phyloP scores from a whole-genome alignment of 2,113 vertebrate species.

The Xyliphius kryptos region DNA sequence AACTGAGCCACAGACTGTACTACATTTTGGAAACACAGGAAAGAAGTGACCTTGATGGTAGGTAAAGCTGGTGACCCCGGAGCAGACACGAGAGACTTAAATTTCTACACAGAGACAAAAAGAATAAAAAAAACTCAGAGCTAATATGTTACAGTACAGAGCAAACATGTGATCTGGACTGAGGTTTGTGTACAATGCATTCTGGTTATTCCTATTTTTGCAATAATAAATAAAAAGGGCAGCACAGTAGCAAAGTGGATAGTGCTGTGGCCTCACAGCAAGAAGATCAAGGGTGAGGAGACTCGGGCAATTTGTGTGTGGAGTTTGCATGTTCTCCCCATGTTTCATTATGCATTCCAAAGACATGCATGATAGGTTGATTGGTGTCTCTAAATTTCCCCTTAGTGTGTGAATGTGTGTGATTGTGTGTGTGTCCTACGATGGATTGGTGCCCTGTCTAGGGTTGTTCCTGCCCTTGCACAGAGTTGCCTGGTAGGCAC shows the following conservation, averaged over 20 bases:
- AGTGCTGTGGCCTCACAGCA: too few relatives aligned
- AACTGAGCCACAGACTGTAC: slow-evolving; percentile 1
- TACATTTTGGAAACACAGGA: slow-evolving; percentile 5
- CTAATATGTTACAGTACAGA: not conserved
- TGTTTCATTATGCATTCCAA: too few relatives aligned
- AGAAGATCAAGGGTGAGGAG: too few relatives aligned
- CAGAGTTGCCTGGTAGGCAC: not conserved
- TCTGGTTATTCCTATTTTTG: not conserved
- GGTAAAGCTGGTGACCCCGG: slow-evolving; percentile 7
- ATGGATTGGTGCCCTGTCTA: too few relatives aligned
- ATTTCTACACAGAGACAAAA: slow-evolving; percentile 4
- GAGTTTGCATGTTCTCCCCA: too few relatives aligned
- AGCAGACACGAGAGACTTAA: not conserved
- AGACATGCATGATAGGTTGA: too few relatives aligned
- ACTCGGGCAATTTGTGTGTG: too few relatives aligned
- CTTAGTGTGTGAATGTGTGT: too few relatives aligned
- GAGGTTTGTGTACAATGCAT: not conserved
- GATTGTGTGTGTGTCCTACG: too few relatives aligned
- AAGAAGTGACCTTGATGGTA: not conserved
- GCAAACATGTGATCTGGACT: not conserved
- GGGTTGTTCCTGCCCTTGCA: too few relatives aligned
- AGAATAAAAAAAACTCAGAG: not conserved
- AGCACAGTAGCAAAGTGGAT: too few relatives aligned
- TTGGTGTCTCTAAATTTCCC: too few relatives aligned
- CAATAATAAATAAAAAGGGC: not conserved